These are phyloP conservation scores for Labeo calbasu DNA, from an alignment of 2,797 vertebrate species.

Conservation along the genomic window DNA sequence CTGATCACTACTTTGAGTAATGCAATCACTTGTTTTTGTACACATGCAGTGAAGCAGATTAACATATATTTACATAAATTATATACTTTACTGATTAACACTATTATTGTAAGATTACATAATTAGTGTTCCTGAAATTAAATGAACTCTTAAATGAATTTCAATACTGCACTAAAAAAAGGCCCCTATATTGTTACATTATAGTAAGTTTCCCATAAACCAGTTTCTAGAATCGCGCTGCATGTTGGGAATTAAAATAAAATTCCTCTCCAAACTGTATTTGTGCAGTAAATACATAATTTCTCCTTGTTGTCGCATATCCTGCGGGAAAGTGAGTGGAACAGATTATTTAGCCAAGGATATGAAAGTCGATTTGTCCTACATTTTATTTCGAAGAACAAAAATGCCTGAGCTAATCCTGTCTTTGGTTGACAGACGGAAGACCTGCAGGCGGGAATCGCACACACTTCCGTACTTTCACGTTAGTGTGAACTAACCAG, in stretches of 20 bases:
- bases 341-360: slow-evolving; percentile 56
- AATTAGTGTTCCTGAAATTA: background rate
- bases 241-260: slow-evolving; percentile 25
- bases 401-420: slow-evolving; percentile 54
- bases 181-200: background rate
- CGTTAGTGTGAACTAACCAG: slow-evolving; percentile 52
- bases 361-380: slow-evolving; percentile 54
- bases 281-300: slow-evolving; percentile 41
- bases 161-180: background rate
- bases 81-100: slow-evolving; percentile 9
- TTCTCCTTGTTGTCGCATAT: slow-evolving; percentile 25
- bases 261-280: slow-evolving; percentile 14
- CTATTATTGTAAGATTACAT: background rate
- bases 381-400: slow-evolving; percentile 55
- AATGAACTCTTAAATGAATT: background rate
- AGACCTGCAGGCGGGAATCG: slow-evolving; percentile 30
- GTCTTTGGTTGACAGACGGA: slow-evolving; percentile 35
- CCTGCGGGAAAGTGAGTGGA: slow-evolving; percentile 42
- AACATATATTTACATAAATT: background rate
- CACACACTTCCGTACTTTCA: slow-evolving; percentile 37
- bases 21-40: background rate
- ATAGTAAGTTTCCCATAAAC: background rate
- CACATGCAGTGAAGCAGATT: background rate
- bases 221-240: background rate
- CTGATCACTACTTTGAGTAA: background rate